Evolutionary conservation across 1,140 invertebrate genomes (phyloP).

Genomic region (Chrysoperla carnea): DNA sequence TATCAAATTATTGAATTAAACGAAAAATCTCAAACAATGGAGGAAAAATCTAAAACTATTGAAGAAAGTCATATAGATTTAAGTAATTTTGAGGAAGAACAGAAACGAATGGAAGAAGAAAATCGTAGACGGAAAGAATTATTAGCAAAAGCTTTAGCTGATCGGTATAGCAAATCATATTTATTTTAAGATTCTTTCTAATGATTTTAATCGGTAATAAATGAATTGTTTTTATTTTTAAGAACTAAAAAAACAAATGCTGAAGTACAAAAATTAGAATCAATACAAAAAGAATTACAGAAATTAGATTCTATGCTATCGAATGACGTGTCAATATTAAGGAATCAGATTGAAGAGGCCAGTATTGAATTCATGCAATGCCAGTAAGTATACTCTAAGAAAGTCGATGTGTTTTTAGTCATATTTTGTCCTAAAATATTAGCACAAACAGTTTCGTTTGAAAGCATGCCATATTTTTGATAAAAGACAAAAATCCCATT

Average conservation of each 20-base stretch:
- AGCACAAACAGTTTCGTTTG: too few relatives aligned
- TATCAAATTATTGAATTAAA: too few relatives aligned
- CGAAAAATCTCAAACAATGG: too few relatives aligned
- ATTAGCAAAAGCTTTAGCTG: slow-evolving; percentile 47
- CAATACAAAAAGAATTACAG: slow-evolving; percentile 53
- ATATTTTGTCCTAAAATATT: too few relatives aligned
- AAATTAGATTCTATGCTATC: slow-evolving; percentile 45
- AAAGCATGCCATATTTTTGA: too few relatives aligned
- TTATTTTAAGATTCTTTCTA: too few relatives aligned
- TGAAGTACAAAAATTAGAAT: slow-evolving; percentile 45
- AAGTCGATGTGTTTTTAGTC: too few relatives aligned
- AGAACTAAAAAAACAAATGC: slow-evolving; percentile 52
- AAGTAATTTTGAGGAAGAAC: slow-evolving; percentile 45
- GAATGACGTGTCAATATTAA: slow-evolving; percentile 50
- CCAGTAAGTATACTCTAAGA: slow-evolving; percentile 28
- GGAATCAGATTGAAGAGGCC: slow-evolving; percentile 59
- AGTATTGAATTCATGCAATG: slow-evolving; percentile 47
- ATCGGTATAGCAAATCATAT: slow-evolving; percentile 30
- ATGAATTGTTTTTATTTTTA: slow-evolving; percentile 11
- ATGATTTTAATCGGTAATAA: background rate
- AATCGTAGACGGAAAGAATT: slow-evolving; percentile 55
- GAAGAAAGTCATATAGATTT: slow-evolving; percentile 16
- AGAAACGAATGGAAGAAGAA: slow-evolving; percentile 58
- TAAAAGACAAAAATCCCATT: background rate
- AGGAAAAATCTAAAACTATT: background rate